These are phyloP conservation scores for Andrena camellia DNA, from an alignment of 2,888 invertebrate species.

Conservation along the genomic window DNA sequence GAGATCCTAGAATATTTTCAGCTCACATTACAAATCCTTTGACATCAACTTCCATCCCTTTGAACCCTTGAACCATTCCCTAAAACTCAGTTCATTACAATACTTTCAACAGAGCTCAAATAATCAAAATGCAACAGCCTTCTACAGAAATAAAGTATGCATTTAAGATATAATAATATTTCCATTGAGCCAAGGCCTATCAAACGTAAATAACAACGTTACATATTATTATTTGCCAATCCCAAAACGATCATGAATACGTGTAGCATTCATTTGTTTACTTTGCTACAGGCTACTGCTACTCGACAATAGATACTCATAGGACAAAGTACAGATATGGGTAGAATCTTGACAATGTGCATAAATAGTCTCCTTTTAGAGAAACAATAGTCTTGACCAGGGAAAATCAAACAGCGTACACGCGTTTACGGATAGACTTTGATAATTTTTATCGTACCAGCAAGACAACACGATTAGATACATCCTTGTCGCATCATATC, in stretches of 20 bases:
- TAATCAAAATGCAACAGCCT: no score
- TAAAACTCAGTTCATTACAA: no score
- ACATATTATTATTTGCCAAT: neutral
- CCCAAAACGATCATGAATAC: neutral
- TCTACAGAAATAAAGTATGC: no score
- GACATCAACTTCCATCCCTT: no score
- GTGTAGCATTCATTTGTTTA: constrained; percentile 7
- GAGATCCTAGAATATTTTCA: no score
- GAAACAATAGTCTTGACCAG: neutral
- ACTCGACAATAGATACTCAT: constrained; percentile 1
- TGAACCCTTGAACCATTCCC: no score
- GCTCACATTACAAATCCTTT: no score
- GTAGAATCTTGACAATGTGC: constrained; percentile 17
- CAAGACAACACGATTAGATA: neutral
- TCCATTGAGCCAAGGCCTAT: neutral
- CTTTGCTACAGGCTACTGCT: constrained; percentile 7
- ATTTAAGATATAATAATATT: neutral
- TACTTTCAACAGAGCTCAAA: no score
- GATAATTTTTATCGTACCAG: constrained; percentile 44
- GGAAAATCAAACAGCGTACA: neutral
- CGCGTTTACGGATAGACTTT: constrained; percentile 4
- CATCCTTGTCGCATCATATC: constrained; percentile 19
- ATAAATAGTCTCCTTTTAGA: neutral
- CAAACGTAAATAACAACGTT: neutral
- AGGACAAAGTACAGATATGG: neutral